These are phyloP conservation scores for Exaiptasia diaphana DNA, from an alignment of 64 coral and sea anemone genomes.

Conservation along the genomic window DNA sequence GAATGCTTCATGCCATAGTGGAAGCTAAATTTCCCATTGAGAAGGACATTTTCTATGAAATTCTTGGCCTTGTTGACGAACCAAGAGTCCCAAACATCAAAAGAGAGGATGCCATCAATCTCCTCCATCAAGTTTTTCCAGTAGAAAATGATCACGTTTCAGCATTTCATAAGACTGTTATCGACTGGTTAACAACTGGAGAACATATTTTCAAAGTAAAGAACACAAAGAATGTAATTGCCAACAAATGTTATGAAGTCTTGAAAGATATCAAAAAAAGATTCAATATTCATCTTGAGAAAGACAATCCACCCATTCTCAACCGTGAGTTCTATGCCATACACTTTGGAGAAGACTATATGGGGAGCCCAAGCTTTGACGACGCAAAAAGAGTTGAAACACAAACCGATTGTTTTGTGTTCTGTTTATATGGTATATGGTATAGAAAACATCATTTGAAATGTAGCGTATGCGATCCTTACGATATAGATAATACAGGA, in stretches of 20 bases:
- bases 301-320: no score
- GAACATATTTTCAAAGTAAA: not conserved
- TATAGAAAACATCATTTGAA: no score
- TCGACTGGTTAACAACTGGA: conserved; percentile 15
- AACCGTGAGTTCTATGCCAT: not conserved
- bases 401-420: not conserved
- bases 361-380: no score
- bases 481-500: no score
- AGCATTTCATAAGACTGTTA: conserved; percentile 30
- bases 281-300: no score
- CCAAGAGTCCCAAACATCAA: not conserved
- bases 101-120: not conserved
- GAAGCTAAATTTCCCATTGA: conserved; percentile 21
- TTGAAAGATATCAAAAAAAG: conserved; percentile 2
- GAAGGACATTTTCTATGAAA: not conserved
- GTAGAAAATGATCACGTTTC: not conserved
- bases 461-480: no score
- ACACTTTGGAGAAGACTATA: not conserved
- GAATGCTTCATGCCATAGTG: conserved; percentile 5
- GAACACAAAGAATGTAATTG: conserved; percentile 11
- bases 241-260: not conserved
- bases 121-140: not conserved
- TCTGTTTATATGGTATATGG: no score
- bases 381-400: not conserved
- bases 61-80: not conserved